Evolutionary conservation across 2,797 vertebrate genomes (phyloP).

Genomic region (Labroides dimidiatus): DNA sequence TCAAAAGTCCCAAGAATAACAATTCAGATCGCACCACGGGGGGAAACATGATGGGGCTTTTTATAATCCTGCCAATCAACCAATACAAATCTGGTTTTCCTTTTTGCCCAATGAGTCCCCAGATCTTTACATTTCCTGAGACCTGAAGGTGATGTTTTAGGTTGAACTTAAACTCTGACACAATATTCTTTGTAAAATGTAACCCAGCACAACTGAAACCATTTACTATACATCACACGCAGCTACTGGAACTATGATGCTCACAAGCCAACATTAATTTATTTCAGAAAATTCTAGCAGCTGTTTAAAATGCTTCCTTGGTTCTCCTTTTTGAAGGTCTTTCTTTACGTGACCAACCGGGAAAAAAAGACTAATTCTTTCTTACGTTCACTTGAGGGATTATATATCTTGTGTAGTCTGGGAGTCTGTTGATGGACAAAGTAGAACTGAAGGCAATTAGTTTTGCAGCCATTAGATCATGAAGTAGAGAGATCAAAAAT

Average conservation of each 20-base stretch:
- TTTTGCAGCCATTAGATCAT: too few relatives aligned
- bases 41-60: constrained; percentile 19
- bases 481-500: too few relatives aligned
- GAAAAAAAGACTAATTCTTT: too few relatives aligned
- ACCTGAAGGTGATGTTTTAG: constrained; percentile 3
- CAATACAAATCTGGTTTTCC: background rate
- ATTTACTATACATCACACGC: background rate
- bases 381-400: too few relatives aligned
- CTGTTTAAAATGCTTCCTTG: too few relatives aligned
- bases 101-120: constrained; percentile 1
- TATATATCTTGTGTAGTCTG: too few relatives aligned
- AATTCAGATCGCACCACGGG: constrained; percentile 6
- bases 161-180: background rate
- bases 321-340: too few relatives aligned
- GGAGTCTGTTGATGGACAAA: too few relatives aligned
- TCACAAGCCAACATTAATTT: too few relatives aligned
- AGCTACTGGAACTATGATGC: background rate
- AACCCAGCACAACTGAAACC: constrained; percentile 3
- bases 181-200: background rate
- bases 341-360: too few relatives aligned
- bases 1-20: constrained; percentile 34
- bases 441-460: too few relatives aligned
- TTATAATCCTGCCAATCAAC: constrained; percentile 32
- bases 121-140: constrained; percentile 15
- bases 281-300: too few relatives aligned